Evolutionary conservation across 2,113 vertebrate species (phyloP), one percentile per base, ranked within the genome.

Genomic region (Thinocorus orbignyianus): DNA sequence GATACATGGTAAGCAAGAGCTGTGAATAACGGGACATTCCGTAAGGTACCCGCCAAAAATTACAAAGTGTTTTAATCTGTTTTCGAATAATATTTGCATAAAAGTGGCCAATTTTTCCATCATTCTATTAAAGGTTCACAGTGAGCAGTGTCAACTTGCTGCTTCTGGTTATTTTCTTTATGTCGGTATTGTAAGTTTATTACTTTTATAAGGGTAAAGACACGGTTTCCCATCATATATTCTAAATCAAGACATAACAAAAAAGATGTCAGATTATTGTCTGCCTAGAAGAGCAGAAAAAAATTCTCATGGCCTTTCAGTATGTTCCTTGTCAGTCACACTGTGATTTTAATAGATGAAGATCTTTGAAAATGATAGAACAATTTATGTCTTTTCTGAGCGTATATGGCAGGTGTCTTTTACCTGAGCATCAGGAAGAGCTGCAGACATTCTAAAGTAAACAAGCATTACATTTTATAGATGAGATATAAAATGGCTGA

Each of bases 1-100:
- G 99, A 37, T 99, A 98, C 95, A 99, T 97, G 98, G 99, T 99
- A 94, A 98, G 98, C 77, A 55, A 42, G 39, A 65, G 51, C 61
- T 61, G 41, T 3, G 15, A 54, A 4, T 19, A 35, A 39, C 2
- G 25, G 62, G 41, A 11, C 3, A 2, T 46, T 62, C 51, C 46
- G 1, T 1, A 15, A 44, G 13, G 30, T 9, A 35, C 13, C 64
- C 81, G 80, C 82, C 80, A 26, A 61, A 42, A 58, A 10, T 31
- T 3, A 49, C 39, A 41, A 44, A 42, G 19, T 10, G 3, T 19
- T 94, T 95, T 33, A 26, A 41, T 57, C 74, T 49, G 25, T 16
- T 81, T 81, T 57, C 60, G 73, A 44, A 23, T 42, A 23, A 11
- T 66, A 15, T 42, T 84, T 86, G 55, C 30, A 9, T 46, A 5